A percentile compares a stretch with the other conserved stretches of the same genome.
phyloP scores from a whole-genome alignment of 2,888 invertebrate genomes.

The Prionchulus punctatus region DNA sequence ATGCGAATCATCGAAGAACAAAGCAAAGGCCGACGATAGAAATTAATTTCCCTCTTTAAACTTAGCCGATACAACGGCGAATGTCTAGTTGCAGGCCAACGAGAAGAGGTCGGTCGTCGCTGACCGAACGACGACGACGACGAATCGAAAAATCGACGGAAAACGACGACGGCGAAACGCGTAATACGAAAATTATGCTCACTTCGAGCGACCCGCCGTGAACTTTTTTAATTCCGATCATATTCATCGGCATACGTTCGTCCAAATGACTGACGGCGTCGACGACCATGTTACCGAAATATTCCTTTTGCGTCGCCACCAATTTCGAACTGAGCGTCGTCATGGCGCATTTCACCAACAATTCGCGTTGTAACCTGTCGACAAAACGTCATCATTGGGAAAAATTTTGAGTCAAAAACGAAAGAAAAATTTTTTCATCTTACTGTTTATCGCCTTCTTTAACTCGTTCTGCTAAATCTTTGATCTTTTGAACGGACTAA shows the following conservation, averaged over 20 bases:
- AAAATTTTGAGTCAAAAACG: background rate
- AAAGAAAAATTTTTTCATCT: background rate
- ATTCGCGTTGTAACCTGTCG: constrained; percentile 31
- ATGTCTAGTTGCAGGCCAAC: too few species aligned
- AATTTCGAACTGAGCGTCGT: constrained; percentile 94
- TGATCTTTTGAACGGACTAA: constrained; percentile 58
- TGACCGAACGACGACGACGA: too few species aligned
- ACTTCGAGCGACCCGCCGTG: constrained; percentile 44
- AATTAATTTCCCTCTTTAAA: too few species aligned
- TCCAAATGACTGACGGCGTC: constrained; percentile 85
- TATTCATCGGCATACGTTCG: constrained; percentile 74
- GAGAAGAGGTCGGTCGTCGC: too few species aligned
- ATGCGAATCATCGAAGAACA: background rate
- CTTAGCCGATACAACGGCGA: too few species aligned
- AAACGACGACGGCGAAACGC: too few species aligned
- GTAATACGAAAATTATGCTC: too few species aligned
- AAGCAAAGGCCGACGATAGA: too few species aligned
- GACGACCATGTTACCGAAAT: constrained; percentile 92
- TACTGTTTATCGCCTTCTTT: constrained; percentile 22
- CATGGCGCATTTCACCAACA: constrained; percentile 62
- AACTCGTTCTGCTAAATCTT: constrained; percentile 54
- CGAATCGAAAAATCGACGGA: too few species aligned
- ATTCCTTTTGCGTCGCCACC: constrained; percentile 81
- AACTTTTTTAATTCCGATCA: constrained; percentile 98
- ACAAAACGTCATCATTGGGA: background rate